Conservation (phyloP, 2,888 invertebrate species). For the Cyclophora punctaria region DNA sequence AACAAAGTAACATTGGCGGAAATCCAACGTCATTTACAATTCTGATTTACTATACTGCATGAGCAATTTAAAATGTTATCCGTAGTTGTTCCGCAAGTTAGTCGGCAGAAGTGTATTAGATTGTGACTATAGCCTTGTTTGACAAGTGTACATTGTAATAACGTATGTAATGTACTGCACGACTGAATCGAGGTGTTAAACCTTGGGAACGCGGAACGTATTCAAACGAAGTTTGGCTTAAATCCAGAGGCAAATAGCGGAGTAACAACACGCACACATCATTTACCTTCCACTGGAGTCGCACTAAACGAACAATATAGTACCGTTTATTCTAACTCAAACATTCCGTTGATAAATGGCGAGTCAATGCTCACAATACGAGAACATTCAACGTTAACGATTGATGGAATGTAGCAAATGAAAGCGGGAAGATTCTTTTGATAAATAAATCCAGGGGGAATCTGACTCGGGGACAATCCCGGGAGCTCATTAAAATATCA, state of each 20-base stretch:
- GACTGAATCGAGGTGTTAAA: slow-evolving; percentile 41
- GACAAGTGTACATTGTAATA: slow-evolving; percentile 34
- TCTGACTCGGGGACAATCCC: slow-evolving; percentile 27
- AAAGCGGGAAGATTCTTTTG: slow-evolving; percentile 46
- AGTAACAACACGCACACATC: slow-evolving; percentile 50
- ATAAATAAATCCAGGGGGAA: slow-evolving; percentile 49
- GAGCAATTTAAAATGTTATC: slow-evolving; percentile 47
- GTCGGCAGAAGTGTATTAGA: slow-evolving; percentile 23
- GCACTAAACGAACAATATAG: slow-evolving; percentile 25
- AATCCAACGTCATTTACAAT: slow-evolving; percentile 62
- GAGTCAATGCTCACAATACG: neutral
- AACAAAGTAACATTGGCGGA: slow-evolving; percentile 63
- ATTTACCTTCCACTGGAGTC: slow-evolving; percentile 53
- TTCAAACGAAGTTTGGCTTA: slow-evolving; percentile 23
- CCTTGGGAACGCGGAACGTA: slow-evolving; percentile 4
- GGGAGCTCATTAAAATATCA: slow-evolving; percentile 9
- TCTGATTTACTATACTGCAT: slow-evolving; percentile 55
- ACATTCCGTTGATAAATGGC: slow-evolving; percentile 7
- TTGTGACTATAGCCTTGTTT: slow-evolving; percentile 24
- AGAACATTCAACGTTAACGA: slow-evolving; percentile 6
- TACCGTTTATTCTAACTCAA: slow-evolving; percentile 25
- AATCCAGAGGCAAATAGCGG: slow-evolving; percentile 43
- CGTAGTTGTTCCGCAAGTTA: slow-evolving; percentile 28
- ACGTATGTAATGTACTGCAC: slow-evolving; percentile 20
- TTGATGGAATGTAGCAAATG: slow-evolving; percentile 39